These are phyloP conservation scores for Acanthosepion lycidas DNA, from an alignment of 2,888 invertebrate genomes.

Conservation along the genomic window DNA sequence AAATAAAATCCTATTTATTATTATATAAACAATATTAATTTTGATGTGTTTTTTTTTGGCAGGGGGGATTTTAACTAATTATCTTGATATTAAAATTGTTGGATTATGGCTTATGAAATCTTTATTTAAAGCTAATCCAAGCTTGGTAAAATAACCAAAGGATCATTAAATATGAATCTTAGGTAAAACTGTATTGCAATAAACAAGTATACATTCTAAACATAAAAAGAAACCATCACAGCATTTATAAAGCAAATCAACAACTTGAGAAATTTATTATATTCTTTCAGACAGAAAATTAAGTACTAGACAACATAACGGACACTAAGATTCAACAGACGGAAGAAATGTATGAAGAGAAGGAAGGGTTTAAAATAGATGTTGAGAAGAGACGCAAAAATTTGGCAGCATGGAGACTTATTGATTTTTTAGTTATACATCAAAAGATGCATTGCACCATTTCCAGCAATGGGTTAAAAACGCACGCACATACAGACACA, in stretches of 20 bases:
- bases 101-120: no score
- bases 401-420: background rate
- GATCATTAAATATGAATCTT: no score
- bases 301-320: background rate
- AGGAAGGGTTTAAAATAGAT: background rate
- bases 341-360: background rate
- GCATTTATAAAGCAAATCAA: background rate
- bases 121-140: no score
- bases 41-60: no score
- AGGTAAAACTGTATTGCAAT: no score
- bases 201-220: no score
- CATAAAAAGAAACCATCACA: background rate
- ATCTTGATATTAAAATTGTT: no score
- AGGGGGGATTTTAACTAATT: no score
- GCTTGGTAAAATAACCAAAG: no score
- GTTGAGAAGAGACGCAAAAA: background rate
- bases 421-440: background rate
- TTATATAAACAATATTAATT: no score
- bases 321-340: background rate
- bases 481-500: background rate
- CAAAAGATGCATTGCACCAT: constrained; percentile 33
- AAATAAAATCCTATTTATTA: no score
- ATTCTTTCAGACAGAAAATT: background rate
- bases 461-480: background rate
- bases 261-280: background rate